These are phyloP conservation scores for Megaceryle alcyon DNA, from an alignment of 2,797 vertebrate genomes.

Conservation along the genomic window DNA sequence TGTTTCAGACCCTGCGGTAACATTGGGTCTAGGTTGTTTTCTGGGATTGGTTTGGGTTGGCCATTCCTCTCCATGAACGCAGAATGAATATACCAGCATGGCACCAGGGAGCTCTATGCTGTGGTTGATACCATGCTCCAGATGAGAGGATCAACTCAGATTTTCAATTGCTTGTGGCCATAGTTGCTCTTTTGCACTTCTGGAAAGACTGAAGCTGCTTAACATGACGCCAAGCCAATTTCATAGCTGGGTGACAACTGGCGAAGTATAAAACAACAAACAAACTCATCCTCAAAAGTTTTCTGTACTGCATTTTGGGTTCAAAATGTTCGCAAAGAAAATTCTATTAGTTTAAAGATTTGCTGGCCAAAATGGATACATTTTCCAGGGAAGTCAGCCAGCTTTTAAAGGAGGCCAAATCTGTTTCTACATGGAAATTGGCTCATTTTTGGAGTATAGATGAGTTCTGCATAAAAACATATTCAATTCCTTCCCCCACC, in stretches of 20 bases:
- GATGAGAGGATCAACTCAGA: background rate
- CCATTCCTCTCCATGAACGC: background rate
- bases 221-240: constrained; percentile 5
- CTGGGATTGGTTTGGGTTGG: background rate
- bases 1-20: background rate
- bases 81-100: background rate
- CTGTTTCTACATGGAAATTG: constrained; percentile 67
- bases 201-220: constrained; percentile 26
- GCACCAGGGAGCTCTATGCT: background rate
- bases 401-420: constrained; percentile 54
- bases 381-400: constrained; percentile 68
- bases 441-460: constrained; percentile 53
- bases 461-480: constrained; percentile 54
- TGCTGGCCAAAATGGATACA: constrained; percentile 18
- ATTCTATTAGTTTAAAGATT: constrained; percentile 29
- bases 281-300: constrained; percentile 39
- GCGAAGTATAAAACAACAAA: constrained; percentile 6
- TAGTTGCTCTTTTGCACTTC: background rate
- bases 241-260: constrained; percentile 24
- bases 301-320: constrained; percentile 2
- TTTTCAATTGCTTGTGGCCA: background rate
- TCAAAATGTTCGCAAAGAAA: constrained; percentile 15
- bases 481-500: constrained; percentile 38
- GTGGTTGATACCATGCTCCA: background rate
- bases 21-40: background rate